Percentiles rank a stretch among this genome's conserved stretches.
phyloP scores from a whole-genome alignment of 1,140 invertebrate genomes.

The Tetramorium simillimum region DNA sequence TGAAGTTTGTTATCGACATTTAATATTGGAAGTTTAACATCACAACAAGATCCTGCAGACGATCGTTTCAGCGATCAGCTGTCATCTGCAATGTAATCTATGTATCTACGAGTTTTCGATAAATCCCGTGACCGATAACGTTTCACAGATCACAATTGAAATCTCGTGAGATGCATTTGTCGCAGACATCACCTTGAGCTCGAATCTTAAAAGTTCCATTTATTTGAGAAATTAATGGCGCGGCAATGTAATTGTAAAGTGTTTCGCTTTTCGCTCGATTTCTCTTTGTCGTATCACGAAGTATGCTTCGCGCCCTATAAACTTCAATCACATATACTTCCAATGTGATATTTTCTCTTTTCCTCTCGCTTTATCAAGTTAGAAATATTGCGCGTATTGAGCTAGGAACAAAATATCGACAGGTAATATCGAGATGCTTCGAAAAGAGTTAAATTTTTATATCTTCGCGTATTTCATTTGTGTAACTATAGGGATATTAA shows the following conservation, averaged over 20 bases:
- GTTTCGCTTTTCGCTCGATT: not conserved
- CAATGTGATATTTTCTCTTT: not conserved
- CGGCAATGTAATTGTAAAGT: not conserved
- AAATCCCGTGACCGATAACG: not conserved
- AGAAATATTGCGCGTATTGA: not conserved
- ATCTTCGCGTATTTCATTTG: not conserved
- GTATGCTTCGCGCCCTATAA: not conserved
- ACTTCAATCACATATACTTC: not conserved
- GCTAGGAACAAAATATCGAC: not conserved
- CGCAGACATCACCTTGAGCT: not conserved
- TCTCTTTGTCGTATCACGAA: not conserved
- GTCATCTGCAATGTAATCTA: not conserved
- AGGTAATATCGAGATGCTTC: not conserved
- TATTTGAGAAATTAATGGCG: slow-evolving; percentile 10
- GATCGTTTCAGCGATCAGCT: not conserved
- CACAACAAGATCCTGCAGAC: not conserved
- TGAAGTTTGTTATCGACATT: not conserved
- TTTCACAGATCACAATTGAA: slow-evolving; percentile 1
- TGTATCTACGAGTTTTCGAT: not conserved
- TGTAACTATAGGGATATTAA: not conserved
- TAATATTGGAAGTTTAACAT: not conserved
- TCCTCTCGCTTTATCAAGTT: not conserved
- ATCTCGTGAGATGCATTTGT: not conserved
- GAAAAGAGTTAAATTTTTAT: not conserved
- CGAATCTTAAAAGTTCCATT: not conserved